Evolutionary conservation across 2,888 invertebrate species (phyloP), one percentile per base, ranked within the genome.

Genomic region (Thera obeliscata): DNA sequence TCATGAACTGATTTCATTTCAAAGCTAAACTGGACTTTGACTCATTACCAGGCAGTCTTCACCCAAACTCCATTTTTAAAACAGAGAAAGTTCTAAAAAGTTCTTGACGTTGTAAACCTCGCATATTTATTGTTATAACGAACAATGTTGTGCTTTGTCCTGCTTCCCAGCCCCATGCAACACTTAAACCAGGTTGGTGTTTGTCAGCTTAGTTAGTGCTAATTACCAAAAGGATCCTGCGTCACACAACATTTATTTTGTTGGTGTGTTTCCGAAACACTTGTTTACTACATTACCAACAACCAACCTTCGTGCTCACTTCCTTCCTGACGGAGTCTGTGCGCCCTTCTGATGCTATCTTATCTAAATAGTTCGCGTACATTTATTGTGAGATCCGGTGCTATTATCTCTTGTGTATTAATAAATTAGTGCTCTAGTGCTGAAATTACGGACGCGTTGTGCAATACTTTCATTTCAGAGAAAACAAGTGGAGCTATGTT

Each of bases 261-360:
- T 36, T 59, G 48, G 46, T 64, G 58, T 58, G n/a, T 64, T 36
- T 64, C n/a, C 11, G 41, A 9, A 35, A 48, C 62, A 46, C 58
- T 66, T 66, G 66, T 61, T 66, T 57, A 66, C 56, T 9, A 61
- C 50, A 56, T 60, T 63, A 48, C 41, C 61, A 61, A 61, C 69
- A 41, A 43, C 57, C 61, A 66, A 62, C 69, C 69, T 69, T 69
- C 65, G 60, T 54, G 36, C 52, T 56, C 22, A 35, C 56, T 69
- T 69, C 69, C 69, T 69, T 69, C 69, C 69, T 59, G 59, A 59
- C 65, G 62, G 65, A 66, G 60, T 69, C 62, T 48, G 58, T 50
- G 62, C 66, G 69, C 65, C 69, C 69, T 69, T 69, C 57, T 56
- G 65, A 69, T 69, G 62, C 33, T 64, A 55, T 61, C 58, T 55